These are phyloP conservation scores for Bovichtus diacanthus DNA, from an alignment of 2,797 vertebrate species.

Conservation along the genomic window DNA sequence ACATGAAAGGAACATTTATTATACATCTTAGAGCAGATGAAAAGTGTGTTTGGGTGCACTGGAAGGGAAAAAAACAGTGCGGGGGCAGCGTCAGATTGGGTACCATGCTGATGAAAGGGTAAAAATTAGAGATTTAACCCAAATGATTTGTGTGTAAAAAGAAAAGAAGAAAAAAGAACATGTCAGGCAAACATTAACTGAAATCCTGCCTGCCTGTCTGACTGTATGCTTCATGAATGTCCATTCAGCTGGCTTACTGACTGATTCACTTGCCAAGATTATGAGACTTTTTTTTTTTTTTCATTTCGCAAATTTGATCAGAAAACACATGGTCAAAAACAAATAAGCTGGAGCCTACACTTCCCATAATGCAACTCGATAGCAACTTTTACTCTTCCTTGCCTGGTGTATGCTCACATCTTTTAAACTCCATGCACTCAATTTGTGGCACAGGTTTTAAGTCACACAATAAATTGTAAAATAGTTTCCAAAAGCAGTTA, in stretches of 20 bases:
- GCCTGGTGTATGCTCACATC: background rate
- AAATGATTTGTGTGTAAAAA: slow-evolving; percentile 67
- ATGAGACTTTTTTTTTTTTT: slow-evolving; percentile 13
- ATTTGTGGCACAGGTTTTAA: background rate
- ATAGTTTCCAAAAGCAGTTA: background rate
- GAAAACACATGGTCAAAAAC: too few species aligned
- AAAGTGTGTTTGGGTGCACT: slow-evolving; percentile 81
- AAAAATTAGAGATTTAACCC: slow-evolving; percentile 80
- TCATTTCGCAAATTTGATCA: slow-evolving; percentile 25
- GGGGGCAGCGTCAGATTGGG: slow-evolving; percentile 65
- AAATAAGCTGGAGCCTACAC: background rate
- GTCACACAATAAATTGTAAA: background rate
- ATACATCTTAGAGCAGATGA: slow-evolving; percentile 88
- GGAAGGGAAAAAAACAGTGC: slow-evolving; percentile 55
- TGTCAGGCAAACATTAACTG: slow-evolving; percentile 43
- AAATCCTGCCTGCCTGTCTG: slow-evolving; percentile 8
- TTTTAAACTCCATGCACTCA: background rate
- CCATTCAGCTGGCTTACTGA: slow-evolving; percentile 29
- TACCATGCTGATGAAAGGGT: slow-evolving; percentile 72
- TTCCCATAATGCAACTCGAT: background rate
- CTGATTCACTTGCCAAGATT: slow-evolving; percentile 21
- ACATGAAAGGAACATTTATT: slow-evolving; percentile 88
- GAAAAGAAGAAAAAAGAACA: slow-evolving; percentile 14
- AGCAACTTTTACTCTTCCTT: background rate
- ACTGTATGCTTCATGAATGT: too few species aligned